A percentile compares a stretch with the other conserved stretches of the same genome.
phyloP scores from a whole-genome alignment of 1,140 invertebrate genomes.

The Gonatopus flavifemur region DNA sequence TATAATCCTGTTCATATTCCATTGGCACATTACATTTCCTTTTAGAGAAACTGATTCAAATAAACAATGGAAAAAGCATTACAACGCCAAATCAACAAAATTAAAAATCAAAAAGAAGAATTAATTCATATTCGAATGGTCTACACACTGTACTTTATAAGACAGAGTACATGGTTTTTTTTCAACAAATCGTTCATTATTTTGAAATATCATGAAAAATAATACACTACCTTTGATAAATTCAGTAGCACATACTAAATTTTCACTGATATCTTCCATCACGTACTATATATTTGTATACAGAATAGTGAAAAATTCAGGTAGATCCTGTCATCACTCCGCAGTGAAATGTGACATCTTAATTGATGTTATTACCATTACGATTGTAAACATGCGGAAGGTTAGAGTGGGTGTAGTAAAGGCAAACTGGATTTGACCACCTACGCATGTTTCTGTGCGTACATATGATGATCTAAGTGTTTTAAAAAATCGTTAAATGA shows the following conservation, averaged over 20 bases:
- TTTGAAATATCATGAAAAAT: slow-evolving; percentile 9
- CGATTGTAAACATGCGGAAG: slow-evolving; percentile 17
- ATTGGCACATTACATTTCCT: no score
- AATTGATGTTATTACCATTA: not conserved
- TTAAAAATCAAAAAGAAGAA: not conserved
- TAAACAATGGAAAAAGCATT: no score
- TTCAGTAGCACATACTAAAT: slow-evolving; percentile 59
- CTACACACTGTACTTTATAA: no score
- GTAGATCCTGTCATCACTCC: slow-evolving; percentile 20
- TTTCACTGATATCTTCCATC: slow-evolving; percentile 57
- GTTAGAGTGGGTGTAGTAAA: slow-evolving; percentile 22
- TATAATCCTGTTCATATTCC: no score
- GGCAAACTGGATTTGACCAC: slow-evolving; percentile 22
- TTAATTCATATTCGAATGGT: not conserved
- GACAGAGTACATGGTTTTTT: no score
- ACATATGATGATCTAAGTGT: no score
- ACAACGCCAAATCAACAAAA: not conserved
- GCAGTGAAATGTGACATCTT: not conserved
- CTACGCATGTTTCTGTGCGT: slow-evolving; percentile 4
- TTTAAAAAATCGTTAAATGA: no score
- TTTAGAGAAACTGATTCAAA: no score
- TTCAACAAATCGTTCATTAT: no score
- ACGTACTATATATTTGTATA: slow-evolving; percentile 16
- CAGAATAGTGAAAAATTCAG: slow-evolving; percentile 9
- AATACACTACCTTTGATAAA: slow-evolving; percentile 61